Evolutionary conservation across 1,140 invertebrate genomes (phyloP).

Genomic region (Marisa cornuarietis): DNA sequence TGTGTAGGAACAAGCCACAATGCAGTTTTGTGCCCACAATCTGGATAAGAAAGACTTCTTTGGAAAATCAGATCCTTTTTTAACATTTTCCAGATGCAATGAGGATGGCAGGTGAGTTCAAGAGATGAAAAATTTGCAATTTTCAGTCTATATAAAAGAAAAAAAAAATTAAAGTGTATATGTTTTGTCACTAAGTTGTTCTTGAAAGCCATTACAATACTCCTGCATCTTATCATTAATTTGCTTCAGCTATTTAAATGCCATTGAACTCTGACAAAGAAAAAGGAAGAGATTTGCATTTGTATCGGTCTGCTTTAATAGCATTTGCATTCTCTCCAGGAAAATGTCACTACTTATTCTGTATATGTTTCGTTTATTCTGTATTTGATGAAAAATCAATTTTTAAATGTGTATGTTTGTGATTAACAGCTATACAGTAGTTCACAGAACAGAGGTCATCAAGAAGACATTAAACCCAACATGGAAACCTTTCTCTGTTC

Average conservation of each 20-base stretch:
- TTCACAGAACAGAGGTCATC: constrained; percentile 71
- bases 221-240: too few relatives aligned
- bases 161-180: not conserved
- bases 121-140: too few relatives aligned
- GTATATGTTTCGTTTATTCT: not conserved
- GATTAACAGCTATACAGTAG: constrained; percentile 65
- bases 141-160: too few relatives aligned
- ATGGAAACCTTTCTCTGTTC: constrained; percentile 72
- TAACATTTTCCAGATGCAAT: constrained; percentile 60
- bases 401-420: constrained; percentile 11
- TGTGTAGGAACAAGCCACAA: constrained; percentile 63
- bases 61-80: constrained; percentile 71
- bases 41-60: constrained; percentile 71
- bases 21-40: constrained; percentile 68
- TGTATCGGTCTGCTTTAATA: too few relatives aligned
- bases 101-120: constrained; percentile 55
- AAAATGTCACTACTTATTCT: not conserved
- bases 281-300: too few relatives aligned
- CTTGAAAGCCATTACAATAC: too few relatives aligned
- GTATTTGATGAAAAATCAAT: not conserved
- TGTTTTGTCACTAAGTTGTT: too few relatives aligned
- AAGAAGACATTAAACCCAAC: constrained; percentile 70
- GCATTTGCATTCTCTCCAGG: not conserved
- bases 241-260: too few relatives aligned
- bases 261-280: too few relatives aligned